Conservation (phyloP, 2,888 invertebrate species). For the Lasius fuliginosus region DNA sequence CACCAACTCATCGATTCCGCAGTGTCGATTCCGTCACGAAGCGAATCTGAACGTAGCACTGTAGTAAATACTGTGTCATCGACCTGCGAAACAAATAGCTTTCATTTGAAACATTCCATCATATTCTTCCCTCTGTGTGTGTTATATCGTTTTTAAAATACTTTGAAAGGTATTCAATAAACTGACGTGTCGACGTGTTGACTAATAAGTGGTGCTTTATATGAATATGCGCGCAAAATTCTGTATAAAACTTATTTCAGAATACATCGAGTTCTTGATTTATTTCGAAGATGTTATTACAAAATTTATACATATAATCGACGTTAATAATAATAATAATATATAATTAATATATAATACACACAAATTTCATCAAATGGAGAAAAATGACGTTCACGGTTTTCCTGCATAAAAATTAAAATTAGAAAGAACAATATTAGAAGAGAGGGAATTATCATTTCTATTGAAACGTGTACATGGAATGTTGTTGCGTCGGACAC, state of each 20-base stretch:
- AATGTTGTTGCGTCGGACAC: slow-evolving; percentile 27
- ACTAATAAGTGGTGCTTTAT: neutral
- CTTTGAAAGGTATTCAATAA: slow-evolving; percentile 4
- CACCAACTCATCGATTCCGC: slow-evolving; percentile 14
- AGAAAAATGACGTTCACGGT: neutral
- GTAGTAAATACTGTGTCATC: slow-evolving; percentile 15
- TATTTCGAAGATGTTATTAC: neutral
- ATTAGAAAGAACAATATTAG: neutral
- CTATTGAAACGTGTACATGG: slow-evolving; percentile 5
- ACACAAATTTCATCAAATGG: neutral
- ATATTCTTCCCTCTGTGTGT: neutral
- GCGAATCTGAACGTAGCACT: neutral
- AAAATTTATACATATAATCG: neutral
- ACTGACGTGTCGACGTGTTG: neutral
- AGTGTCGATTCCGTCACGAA: neutral
- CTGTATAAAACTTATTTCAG: neutral
- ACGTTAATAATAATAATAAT: neutral
- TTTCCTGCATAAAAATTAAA: neutral
- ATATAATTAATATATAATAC: no score
- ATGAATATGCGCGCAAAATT: neutral
- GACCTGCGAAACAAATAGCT: neutral
- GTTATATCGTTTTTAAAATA: neutral
- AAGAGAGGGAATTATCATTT: neutral
- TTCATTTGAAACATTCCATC: neutral
- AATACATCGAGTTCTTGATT: neutral